Base-by-base conservation (phyloP, 2,888 invertebrate species). In the Spisula solida region DNA sequence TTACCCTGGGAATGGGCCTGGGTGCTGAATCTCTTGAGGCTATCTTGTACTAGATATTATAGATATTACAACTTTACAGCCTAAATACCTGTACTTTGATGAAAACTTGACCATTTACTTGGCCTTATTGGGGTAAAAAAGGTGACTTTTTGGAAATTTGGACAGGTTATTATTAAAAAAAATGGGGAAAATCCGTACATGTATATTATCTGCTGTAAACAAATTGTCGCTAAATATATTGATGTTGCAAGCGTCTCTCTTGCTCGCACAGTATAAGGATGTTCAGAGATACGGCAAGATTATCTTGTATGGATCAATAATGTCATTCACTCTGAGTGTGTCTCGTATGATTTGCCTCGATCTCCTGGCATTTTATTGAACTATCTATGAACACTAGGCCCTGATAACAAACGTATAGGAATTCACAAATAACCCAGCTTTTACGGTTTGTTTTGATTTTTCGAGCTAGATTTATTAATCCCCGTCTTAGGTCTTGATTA, bases 231-330 rank as follows among this genome's bases (percentile, higher is more conserved):
- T 66, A 25, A 66, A 25, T 66, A 66, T 66, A 66, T 66, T 66
- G 60, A 66, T 66, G 60, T 66, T 66, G 41, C 8, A n/a, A 25
- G 25, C 60, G 25, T 66, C 60, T 66, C 60, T 66, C 60, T 6
- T 25, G 6, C 20, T 1, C 75, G 18, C 34, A 75, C 18, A 18
- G 31, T 34, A 31, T 34, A 34, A 34, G 75, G 83, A 83, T 83
- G 75, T 80, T n/a, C 48, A 51, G 25, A 75, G 83, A 75, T 29
- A 83, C 48, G 51, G 25, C 20, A 41, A 83, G 83, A 83, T 83
- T 83, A 83, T 83, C 83, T n/a, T 75, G 25, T 41, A 55, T 29
- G 34, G 55, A 85, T 85, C 85, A 85, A 85, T 85, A 85, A 34
- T 85, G 85, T 85, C 85, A 85, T 60, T 85, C 79, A 41, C 16